Evolutionary conservation across 2,797 vertebrate genomes (phyloP).

Genomic region (Tangara arthus): DNA sequence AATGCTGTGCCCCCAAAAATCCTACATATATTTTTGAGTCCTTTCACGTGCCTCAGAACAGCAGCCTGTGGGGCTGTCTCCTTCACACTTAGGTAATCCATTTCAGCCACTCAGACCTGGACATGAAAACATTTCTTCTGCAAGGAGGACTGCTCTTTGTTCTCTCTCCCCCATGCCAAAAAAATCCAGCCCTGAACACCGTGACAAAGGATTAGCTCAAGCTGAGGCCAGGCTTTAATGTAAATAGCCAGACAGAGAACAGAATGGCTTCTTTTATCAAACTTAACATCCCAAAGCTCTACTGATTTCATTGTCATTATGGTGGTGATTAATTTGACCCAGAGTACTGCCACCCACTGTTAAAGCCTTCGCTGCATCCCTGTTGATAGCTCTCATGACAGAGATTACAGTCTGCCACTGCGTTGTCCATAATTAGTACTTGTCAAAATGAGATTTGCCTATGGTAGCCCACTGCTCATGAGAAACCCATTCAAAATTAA

Average conservation of each 20-base stretch:
- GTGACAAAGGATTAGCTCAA: slow-evolving; percentile 51
- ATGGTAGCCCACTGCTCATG: slow-evolving; percentile 18
- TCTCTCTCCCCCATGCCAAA: not conserved
- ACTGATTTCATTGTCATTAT: slow-evolving; percentile 63
- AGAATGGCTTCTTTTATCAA: slow-evolving; percentile 60
- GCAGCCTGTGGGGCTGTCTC: slow-evolving; percentile 5
- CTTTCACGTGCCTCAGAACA: not conserved
- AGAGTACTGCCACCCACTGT: slow-evolving; percentile 58
- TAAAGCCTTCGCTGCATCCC: slow-evolving; percentile 42
- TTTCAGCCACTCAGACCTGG: not conserved
- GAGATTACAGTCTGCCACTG: slow-evolving; percentile 46
- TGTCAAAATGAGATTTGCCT: slow-evolving; percentile 47
- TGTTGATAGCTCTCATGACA: slow-evolving; percentile 62
- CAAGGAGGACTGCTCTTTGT: slow-evolving; percentile 19
- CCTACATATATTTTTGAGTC: not conserved
- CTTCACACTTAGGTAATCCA: slow-evolving; percentile 36
- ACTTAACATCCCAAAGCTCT: slow-evolving; percentile 65
- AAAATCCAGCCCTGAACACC: not conserved
- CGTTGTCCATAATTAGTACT: slow-evolving; percentile 49
- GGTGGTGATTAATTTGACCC: slow-evolving; percentile 65
- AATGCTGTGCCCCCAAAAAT: not conserved
- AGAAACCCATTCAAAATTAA: slow-evolving; percentile 50
- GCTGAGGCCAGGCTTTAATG: slow-evolving; percentile 17
- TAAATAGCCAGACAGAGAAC: slow-evolving; percentile 46
- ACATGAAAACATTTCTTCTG: slow-evolving; percentile 17